These are phyloP conservation scores for Pseudomugil gertrudae DNA, from an alignment of 2,797 vertebrate genomes.

Conservation along the genomic window DNA sequence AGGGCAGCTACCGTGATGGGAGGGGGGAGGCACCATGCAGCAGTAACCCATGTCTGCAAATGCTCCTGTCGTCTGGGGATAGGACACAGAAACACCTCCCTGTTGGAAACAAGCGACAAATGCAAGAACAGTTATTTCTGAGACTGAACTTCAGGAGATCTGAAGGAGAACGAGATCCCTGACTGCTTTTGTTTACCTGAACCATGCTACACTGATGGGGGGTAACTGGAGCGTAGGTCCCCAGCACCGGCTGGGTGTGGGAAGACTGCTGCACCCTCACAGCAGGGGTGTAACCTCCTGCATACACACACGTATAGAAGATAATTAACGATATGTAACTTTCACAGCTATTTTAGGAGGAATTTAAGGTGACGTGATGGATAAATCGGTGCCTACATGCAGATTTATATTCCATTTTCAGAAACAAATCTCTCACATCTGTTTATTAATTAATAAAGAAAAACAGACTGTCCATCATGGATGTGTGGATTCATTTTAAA, in stretches of 20 bases:
- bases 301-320: slow-evolving; percentile 23
- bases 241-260: slow-evolving; percentile 87
- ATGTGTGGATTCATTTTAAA: not conserved
- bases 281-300: slow-evolving; percentile 86
- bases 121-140: not conserved
- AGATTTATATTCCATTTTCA: not conserved
- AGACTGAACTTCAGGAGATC: too few species aligned
- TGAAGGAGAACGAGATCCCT: slow-evolving; percentile 22
- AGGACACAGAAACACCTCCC: slow-evolving; percentile 65
- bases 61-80: slow-evolving; percentile 80
- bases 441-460: slow-evolving; percentile 9
- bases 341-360: not conserved
- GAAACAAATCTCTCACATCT: not conserved
- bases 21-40: slow-evolving; percentile 88
- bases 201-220: slow-evolving; percentile 86
- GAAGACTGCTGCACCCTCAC: slow-evolving; percentile 85
- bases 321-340: slow-evolving; percentile 13
- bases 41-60: slow-evolving; percentile 90
- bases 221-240: slow-evolving; percentile 88
- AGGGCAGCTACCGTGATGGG: slow-evolving; percentile 86
- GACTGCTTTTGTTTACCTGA: slow-evolving; percentile 72
- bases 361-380: not conserved
- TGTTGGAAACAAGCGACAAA: slow-evolving; percentile 24
- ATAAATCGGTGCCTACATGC: not conserved
- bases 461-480: not conserved